A percentile compares a stretch with the other conserved stretches of the same genome.
These are phyloP conservation scores for Aleiodes leptofemur DNA, from an alignment of 2,888 invertebrate genomes.

Conservation along the genomic window DNA sequence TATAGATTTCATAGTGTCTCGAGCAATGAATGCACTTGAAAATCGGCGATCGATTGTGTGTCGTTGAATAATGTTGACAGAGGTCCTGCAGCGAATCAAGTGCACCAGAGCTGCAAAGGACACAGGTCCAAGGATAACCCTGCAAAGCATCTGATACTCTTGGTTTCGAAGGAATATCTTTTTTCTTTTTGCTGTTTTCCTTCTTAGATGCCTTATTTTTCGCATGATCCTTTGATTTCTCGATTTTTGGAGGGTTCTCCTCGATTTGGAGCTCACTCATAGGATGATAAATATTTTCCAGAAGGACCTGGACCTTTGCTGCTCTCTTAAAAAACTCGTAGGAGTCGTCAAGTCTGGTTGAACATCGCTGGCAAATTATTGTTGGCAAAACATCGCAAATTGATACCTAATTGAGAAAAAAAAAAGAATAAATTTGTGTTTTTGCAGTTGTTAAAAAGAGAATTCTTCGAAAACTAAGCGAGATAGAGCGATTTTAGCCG, in stretches of 20 bases:
- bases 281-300: constrained; percentile 60
- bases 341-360: constrained; percentile 61
- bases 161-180: constrained; percentile 40
- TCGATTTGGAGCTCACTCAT: constrained; percentile 12
- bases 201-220: constrained; percentile 31
- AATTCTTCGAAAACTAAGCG: no score
- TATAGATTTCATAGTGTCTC: constrained; percentile 62
- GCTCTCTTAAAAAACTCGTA: constrained; percentile 64
- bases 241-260: constrained; percentile 35
- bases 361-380: constrained; percentile 63
- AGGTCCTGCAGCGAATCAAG: constrained; percentile 51
- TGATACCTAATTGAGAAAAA: constrained; percentile 58
- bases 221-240: constrained; percentile 33
- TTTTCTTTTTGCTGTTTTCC: constrained; percentile 38
- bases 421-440: constrained; percentile 1
- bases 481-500: no score
- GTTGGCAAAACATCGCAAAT: constrained; percentile 64
- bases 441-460: no score
- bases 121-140: constrained; percentile 62
- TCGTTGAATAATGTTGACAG: constrained; percentile 58
- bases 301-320: constrained; percentile 62
- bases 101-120: constrained; percentile 54
- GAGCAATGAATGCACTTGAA: constrained; percentile 62
- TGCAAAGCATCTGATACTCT: constrained; percentile 46
- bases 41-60: constrained; percentile 59